These are phyloP conservation scores for Mythimna ferrago DNA, from an alignment of 2,888 invertebrate genomes.

Conservation along the genomic window DNA sequence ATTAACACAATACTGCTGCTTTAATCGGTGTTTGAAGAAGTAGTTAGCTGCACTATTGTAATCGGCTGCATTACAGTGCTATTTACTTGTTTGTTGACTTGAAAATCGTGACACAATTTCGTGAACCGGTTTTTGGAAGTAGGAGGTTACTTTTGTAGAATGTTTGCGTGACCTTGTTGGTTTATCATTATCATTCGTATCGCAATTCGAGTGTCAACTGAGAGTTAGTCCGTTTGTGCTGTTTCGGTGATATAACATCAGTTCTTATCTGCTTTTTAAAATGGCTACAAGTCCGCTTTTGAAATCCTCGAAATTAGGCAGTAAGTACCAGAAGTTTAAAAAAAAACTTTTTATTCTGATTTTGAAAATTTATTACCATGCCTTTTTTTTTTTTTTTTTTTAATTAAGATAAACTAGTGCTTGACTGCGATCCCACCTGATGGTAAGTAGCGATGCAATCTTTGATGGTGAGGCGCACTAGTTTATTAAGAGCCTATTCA, in stretches of 20 bases:
- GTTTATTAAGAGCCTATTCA: too few species aligned
- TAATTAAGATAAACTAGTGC: too few species aligned
- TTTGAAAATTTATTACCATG: conserved; percentile 14
- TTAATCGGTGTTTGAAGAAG: conserved; percentile 27
- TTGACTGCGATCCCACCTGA: too few species aligned
- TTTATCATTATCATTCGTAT: conserved; percentile 77
- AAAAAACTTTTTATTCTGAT: not conserved
- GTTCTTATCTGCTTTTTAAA: conserved; percentile 59
- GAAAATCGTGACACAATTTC: conserved; percentile 59
- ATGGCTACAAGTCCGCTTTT: conserved; percentile 80
- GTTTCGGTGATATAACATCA: conserved; percentile 62
- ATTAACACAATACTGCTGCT: conserved; percentile 9
- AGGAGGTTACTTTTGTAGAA: conserved; percentile 43
- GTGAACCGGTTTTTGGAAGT: conserved; percentile 54
- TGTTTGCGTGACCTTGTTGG: conserved; percentile 74
- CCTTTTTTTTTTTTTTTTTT: too few species aligned
- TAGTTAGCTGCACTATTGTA: not conserved
- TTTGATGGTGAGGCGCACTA: too few species aligned
- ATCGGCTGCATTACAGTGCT: conserved; percentile 6
- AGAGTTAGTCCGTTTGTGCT: conserved; percentile 62
- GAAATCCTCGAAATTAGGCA: conserved; percentile 77
- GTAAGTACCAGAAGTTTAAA: conserved; percentile 71
- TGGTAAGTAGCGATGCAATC: too few species aligned
- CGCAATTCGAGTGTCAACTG: conserved; percentile 73
- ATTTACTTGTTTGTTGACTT: conserved; percentile 10